Evolutionary conservation across 1,140 invertebrate species (phyloP), one percentile per base, ranked within the genome.

Genomic region (Brachionus manjavacas): DNA sequence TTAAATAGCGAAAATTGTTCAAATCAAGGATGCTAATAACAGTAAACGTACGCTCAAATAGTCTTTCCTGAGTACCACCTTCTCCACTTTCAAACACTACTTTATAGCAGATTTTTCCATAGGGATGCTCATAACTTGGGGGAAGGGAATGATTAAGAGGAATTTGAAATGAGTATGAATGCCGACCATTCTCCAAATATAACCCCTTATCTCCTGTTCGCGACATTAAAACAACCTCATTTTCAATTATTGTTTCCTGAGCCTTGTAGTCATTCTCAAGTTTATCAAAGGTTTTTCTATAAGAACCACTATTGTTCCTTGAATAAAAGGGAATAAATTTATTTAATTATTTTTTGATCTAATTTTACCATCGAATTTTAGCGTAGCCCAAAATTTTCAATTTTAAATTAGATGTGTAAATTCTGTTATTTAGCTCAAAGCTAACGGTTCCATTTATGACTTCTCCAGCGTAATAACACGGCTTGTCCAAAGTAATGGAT

Each of bases 71-170:
- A 20, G 41, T 49, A 4, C 72, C 43, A 49, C 23, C 60, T 41
- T 60, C 49, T 12, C 52, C 79, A 23, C 16, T 81, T 81, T 60
- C 79, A 64, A 39, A 81, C 12, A 81, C 20, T 12, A 81, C 52
- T 64, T 81, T 81, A 31, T 81, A 81, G 52, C 79, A 68, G 11
- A 81, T 68, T 64, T 46, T 81, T 64, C 79, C 79, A 81, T 64
- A 81, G 12, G 79, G 79, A 28, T 81, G 49, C 16, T 81, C 79
- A 35, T 64, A 81, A 35, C 79, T 81, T 35, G 79, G 31, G 1
- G 79, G 79, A 25, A 81, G 31, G 16, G 35, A 41, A 39, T 68
- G 25, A 23, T 39, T 68, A 12, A 81, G 35, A 23, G 35, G 35
- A 64, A 81, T 43, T 41, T 81, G 79, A 81, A 81, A 81, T 41